A percentile compares a stretch with the other conserved stretches of the same genome.
These are phyloP conservation scores for Papilio polytes DNA, from an alignment of 1,140 invertebrate species.

Conservation along the genomic window DNA sequence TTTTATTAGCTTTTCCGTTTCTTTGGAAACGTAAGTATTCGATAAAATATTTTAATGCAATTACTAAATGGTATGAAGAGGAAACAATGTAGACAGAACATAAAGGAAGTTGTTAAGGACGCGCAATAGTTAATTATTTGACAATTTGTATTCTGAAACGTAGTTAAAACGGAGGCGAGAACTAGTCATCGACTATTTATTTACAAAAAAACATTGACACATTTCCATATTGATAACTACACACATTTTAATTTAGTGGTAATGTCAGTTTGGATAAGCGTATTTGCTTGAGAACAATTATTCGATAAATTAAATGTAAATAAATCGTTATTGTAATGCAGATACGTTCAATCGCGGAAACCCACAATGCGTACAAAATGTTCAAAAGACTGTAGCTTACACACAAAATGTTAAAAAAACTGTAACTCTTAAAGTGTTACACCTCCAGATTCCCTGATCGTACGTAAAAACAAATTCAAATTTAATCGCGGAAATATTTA, in stretches of 20 bases:
- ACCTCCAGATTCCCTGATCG: no score
- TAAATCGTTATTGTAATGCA: neutral
- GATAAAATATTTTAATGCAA: slow-evolving; percentile 21
- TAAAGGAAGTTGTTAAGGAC: slow-evolving; percentile 25
- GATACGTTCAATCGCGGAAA: neutral
- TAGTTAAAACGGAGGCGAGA: slow-evolving; percentile 7
- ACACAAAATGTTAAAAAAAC: no score
- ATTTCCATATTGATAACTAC: neutral
- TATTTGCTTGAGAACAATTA: neutral
- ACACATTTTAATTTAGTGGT: neutral
- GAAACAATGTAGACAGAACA: slow-evolving; percentile 28
- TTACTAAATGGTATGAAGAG: neutral
- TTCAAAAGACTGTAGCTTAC: no score
- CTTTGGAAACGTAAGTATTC: slow-evolving; percentile 69
- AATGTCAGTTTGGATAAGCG: neutral
- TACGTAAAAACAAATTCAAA: neutral
- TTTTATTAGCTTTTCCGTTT: slow-evolving; percentile 64
- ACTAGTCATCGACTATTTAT: neutral
- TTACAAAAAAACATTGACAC: neutral
- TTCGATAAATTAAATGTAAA: neutral
- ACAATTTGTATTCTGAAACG: slow-evolving; percentile 29
- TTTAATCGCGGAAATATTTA: neutral
- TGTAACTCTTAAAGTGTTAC: no score
- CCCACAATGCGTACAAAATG: no score
- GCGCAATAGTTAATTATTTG: slow-evolving; percentile 29